These are phyloP conservation scores for Taxidea taxus DNA, from an alignment of 2,113 vertebrate species.

Conservation along the genomic window DNA sequence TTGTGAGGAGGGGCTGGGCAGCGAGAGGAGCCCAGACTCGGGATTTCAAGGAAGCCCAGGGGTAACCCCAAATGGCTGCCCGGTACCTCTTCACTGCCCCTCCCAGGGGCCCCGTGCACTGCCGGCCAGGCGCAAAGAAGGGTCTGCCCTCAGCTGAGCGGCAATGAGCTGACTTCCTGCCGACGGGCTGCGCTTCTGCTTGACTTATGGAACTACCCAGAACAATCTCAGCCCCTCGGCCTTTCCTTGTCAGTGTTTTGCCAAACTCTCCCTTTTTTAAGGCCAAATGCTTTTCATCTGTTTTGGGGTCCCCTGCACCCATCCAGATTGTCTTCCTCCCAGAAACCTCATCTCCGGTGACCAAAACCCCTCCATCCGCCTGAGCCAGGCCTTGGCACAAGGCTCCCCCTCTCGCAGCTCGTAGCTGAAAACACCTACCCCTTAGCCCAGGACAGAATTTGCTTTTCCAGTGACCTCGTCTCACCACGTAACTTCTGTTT, in stretches of 20 bases:
- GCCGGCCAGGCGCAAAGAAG: not conserved
- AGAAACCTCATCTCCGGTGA: not conserved
- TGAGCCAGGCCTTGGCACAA: rapidly evolving
- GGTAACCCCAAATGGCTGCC: not conserved
- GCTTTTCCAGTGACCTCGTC: not conserved
- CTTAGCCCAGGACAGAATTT: not conserved
- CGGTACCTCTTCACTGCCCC: not conserved
- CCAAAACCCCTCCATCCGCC: not conserved
- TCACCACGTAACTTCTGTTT: not conserved
- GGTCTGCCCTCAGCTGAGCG: not conserved
- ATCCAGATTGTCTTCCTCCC: not conserved
- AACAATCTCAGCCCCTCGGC: not conserved
- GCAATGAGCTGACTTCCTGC: not conserved
- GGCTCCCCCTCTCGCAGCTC: not conserved
- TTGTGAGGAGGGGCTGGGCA: not conserved
- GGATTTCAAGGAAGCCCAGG: not conserved
- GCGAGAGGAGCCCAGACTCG: not conserved
- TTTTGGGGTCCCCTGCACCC: not conserved
- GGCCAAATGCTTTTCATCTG: not conserved
- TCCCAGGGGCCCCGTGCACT: rapidly evolving
- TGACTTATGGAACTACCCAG: rapidly evolving
- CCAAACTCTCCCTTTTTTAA: not conserved
- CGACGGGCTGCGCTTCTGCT: not conserved
- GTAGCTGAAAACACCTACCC: not conserved
- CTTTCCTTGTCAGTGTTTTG: not conserved